These are phyloP conservation scores for Odontamblyopus rebecca DNA, from an alignment of 2,797 vertebrate genomes.

Conservation along the genomic window DNA sequence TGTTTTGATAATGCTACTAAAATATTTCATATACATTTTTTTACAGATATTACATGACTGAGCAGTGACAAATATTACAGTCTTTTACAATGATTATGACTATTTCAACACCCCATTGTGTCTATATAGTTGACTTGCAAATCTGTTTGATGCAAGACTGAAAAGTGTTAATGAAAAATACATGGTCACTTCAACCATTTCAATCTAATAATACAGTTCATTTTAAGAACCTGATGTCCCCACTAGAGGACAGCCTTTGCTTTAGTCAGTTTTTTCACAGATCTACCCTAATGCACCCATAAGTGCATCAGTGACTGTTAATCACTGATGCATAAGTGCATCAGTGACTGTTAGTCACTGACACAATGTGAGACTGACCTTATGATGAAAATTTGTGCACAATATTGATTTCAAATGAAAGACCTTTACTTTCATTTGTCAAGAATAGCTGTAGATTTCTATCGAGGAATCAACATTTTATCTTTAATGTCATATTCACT, in stretches of 20 bases:
- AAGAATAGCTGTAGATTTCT: background rate
- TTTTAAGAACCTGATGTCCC: background rate
- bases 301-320: background rate
- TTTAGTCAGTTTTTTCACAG: background rate
- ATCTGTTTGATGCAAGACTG: background rate
- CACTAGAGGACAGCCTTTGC: background rate
- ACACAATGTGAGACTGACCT: no score
- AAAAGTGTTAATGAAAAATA: background rate
- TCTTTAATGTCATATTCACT: no score
- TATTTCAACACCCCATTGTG: background rate
- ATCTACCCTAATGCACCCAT: background rate
- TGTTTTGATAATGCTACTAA: constrained; percentile 59
- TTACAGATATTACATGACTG: constrained; percentile 1
- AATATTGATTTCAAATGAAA: no score
- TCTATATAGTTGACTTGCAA: background rate
- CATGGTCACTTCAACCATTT: no score
- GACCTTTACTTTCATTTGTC: no score
- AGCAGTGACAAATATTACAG: background rate
- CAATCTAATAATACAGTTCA: no score
- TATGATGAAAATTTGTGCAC: no score
- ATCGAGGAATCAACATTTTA: background rate
- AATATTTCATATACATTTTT: constrained; percentile 38
- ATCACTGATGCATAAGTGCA: background rate
- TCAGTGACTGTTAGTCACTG: no score
- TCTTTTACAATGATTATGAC: background rate